A percentile compares a stretch with the other conserved stretches of the same genome.
Evolutionary conservation across 2,113 vertebrate species (phyloP).

Genomic region (Saimiri boliviensis): DNA sequence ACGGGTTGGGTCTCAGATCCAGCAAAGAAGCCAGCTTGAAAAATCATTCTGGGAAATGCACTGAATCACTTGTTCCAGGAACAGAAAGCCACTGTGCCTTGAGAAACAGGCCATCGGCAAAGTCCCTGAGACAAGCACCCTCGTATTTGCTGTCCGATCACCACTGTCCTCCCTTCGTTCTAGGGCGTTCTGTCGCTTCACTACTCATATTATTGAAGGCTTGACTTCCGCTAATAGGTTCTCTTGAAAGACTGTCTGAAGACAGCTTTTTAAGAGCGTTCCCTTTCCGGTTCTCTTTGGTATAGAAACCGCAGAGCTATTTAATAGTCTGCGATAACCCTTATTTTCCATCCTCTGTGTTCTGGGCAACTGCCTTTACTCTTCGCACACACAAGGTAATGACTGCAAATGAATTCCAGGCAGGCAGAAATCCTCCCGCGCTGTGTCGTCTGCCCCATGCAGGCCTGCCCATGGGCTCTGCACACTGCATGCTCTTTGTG

Average conservation of each 20-base stretch:
- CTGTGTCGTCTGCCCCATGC: no score
- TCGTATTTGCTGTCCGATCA: background rate
- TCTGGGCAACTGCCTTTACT: background rate
- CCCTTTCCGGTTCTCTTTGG: background rate
- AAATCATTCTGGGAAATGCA: constrained; percentile 64
- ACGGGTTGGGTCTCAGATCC: background rate
- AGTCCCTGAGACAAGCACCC: background rate
- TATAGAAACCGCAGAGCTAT: constrained; percentile 3
- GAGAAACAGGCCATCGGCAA: background rate
- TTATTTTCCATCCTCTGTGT: constrained; percentile 31
- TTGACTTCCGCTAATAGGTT: constrained; percentile 12
- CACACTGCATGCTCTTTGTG: accelerated
- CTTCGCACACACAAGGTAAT: background rate
- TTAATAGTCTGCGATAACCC: background rate
- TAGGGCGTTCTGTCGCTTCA: background rate
- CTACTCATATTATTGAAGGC: background rate
- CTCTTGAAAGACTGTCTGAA: background rate
- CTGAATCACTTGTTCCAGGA: constrained; percentile 59
- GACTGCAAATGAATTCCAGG: background rate
- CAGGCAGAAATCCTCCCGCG: background rate
- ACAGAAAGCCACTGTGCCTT: background rate
- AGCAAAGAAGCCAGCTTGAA: constrained; percentile 53
- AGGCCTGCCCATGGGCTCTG: accelerated
- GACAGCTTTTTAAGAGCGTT: background rate
- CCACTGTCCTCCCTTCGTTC: no score